Base-by-base conservation (phyloP, 2,888 invertebrate genomes). In the Itoplectis maculator region DNA sequence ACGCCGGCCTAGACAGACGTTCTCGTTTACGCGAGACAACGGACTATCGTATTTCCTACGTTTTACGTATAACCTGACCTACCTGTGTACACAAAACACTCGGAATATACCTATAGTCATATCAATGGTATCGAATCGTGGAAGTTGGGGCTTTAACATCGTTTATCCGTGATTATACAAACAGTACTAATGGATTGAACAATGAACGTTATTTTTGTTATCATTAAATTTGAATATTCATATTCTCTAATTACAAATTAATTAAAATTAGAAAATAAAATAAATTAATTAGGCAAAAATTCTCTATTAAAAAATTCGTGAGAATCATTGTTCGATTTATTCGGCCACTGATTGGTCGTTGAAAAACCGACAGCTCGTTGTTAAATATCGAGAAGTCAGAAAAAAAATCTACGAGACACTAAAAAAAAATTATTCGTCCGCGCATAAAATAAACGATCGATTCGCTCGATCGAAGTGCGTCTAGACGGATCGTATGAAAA, bases 21-120 rank as follows among this genome's bases (percentile, higher is more conserved):
- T 49, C 73, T 73, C 66, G 73, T 79, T 73, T 73, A 66, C 40
- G 15, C 47, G 56, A 70, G 70, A 70, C 65, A 72, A 47, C 54
- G 23, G 56, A 54, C 72, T 56, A 72, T 66, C 72, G 56, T 66
- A 56, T 79, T 73, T 66, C 73, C 56, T 72, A 20, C 18, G 20
- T 42, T 79, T 56, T 66, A 61, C 65, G 49, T 20, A 54, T 40
- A 70, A 70, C 54, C 70, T 65, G 70, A 63, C 49, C 45, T 70
- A 45, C n/a, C 47, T 51, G 6, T 15, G 15, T 2, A n/a, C 5
- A 29, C 40, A n/a, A n/a, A n/a, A n/a, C 49, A 35, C 68, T 49
- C 9, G 37, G n/a, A 49, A 15, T 51, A 51, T 51, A 18, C 0
- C 4, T 13, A 0, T 15, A 20, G 35, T 68, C 20, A 65, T n/a